Base-by-base conservation (phyloP, 2,888 invertebrate genomes). In the Apodemia zela region DNA sequence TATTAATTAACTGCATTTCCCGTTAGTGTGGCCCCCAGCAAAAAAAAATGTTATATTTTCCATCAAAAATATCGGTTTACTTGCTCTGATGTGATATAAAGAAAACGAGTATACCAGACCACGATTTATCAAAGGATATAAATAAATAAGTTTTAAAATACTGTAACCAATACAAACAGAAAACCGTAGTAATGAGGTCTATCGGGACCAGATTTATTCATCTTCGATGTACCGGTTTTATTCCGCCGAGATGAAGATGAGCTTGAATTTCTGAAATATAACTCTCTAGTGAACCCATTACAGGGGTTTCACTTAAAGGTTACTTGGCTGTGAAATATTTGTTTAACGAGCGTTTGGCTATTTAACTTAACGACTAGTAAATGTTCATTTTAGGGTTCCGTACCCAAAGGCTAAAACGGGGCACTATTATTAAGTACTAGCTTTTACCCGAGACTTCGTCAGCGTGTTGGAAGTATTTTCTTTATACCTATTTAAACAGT, bases 101-200 rank as follows among this genome's bases (percentile, higher is more conserved):
- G n/a, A n/a, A n/a, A n/a, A n/a, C n/a, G n/a, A n/a, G 17, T 15
- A 47, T n/a, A 17, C 17, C 5, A 17, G 10, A 35, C 2, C 10
- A 35, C 35, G 6, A 17, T 8, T 47, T 6, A 47, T 8, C 2
- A 17, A 17, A 47, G n/a, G 17, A 6, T 17, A 47, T 47, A 47
- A 17, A 45, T 45, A 45, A 45, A 47, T 47, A 47, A 47, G 47
- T 17, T 47, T 17, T 47, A 18, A 49, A 49, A 49, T 8, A 51
- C 18, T 25, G 21, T 21, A 51, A 51, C 13, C 21, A 21, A 13
- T 51, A 51, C 49, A 51, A 51, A 51, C 21, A 51, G 18, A 10
- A 18, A 18, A 51, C 49, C 10, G n/a, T 18, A 51, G 49, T 51
- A 51, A 54, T 54, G 51, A 54, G 51, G 25, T 25, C 21, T 54